A percentile compares a stretch with the other conserved stretches of the same genome.
phyloP scores from a whole-genome alignment of 2,113 vertebrate genomes.

The Stegostoma tigrinum region DNA sequence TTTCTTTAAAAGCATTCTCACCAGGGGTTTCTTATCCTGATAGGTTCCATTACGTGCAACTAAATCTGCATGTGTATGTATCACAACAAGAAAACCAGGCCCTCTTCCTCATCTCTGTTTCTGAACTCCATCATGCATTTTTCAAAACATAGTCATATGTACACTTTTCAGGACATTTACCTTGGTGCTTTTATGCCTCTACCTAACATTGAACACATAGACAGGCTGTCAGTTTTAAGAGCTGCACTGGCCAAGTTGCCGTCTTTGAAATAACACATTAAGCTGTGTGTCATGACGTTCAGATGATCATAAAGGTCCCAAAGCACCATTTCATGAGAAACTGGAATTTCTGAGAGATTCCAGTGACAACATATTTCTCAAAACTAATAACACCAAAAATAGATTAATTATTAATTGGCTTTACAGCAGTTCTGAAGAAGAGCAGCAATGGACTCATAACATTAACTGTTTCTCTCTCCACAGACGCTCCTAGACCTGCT shows the following conservation, averaged over 20 bases:
- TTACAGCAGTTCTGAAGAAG: too few relatives aligned
- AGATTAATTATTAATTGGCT: neutral
- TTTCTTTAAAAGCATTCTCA: neutral
- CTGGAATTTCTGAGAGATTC: neutral
- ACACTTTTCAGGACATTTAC: neutral
- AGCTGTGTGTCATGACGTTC: neutral
- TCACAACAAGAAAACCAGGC: neutral
- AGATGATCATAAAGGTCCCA: neutral
- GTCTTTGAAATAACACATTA: neutral
- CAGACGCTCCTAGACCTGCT: too few relatives aligned
- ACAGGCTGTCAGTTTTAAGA: neutral
- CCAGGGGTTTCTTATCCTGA: neutral
- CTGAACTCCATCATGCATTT: neutral
- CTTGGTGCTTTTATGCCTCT: neutral
- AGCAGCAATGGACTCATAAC: too few relatives aligned
- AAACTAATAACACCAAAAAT: neutral
- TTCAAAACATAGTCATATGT: neutral
- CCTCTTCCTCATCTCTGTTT: neutral
- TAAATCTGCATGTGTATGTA: neutral
- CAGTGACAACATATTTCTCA: neutral
- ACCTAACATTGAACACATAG: neutral
- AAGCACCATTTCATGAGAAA: neutral
- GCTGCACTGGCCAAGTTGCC: neutral
- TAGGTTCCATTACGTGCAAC: neutral
- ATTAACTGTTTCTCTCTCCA: too few relatives aligned